Base-by-base conservation (phyloP, 1,140 invertebrate species). In the Lordiphosa mommai region DNA sequence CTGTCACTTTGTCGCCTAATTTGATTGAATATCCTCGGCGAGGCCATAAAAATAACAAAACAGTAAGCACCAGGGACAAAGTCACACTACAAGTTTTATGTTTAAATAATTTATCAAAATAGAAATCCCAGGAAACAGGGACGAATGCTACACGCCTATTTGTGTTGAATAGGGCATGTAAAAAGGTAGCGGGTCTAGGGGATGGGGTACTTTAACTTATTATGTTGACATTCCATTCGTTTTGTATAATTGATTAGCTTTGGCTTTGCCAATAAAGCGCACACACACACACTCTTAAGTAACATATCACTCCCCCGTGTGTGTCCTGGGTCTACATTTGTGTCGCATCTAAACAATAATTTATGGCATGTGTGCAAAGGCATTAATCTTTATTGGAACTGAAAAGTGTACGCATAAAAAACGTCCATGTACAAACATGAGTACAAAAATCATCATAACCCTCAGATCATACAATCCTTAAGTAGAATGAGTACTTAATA, bases 351-450 rank as follows among this genome's bases (percentile, higher is more conserved):
- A 55, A 71, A 58, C 65, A 71, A 76, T 82, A 84, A 82, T 82
- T 84, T 82, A 82, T 84, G 77, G 55, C 50, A 77, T 72, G 72
- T 76, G 55, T 71, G 58, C 67, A 72, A 59, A 72, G 77, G 60
- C 76, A 82, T 82, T 82, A 76, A 82, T 82, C 76, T 84, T 82
- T 84, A 82, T 82, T 82, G 76, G 67, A 64, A 82, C 56, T 82
- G 58, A 76, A 82, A 76, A 82, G 71, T 72, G 55, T 56, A 74
- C 52, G 73, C 63, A 63, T 59, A 58, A 27, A 27, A 27, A 27
- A 27, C n/a, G n/a, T n/a, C n/a, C n/a, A n/a, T n/a, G n/a, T n/a
- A n/a, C n/a, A n/a, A n/a, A n/a, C n/a, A n/a, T n/a, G n/a, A n/a
- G n/a, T n/a, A n/a, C n/a, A n/a, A n/a, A n/a, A 43, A 43, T 43